phyloP scores from a whole-genome alignment of 1,140 invertebrate species.

The Sycobia sp. region DNA sequence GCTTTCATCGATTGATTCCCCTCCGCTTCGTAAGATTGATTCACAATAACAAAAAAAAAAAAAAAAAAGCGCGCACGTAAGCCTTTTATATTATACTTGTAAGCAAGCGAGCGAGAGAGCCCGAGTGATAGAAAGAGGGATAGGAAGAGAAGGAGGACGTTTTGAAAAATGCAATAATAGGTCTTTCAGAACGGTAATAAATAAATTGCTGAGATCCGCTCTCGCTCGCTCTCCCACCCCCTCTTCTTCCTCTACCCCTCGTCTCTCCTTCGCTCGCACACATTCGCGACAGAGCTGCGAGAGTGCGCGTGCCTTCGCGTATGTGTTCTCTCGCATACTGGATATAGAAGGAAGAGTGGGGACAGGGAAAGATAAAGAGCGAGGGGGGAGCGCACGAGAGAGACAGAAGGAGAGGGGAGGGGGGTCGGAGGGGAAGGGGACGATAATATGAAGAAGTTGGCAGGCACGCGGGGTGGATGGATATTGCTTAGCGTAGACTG shows the following conservation, averaged over 20 bases:
- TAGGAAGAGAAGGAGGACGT: conserved; percentile 39
- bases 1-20: conserved; percentile 27
- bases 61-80: conserved; percentile 32
- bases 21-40: conserved; percentile 22
- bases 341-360: too few species aligned
- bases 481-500: conserved; percentile 58
- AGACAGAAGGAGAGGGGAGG: conserved; percentile 25
- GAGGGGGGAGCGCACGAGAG: conserved; percentile 38
- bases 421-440: conserved; percentile 1
- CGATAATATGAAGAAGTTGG: conserved; percentile 58
- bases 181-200: conserved; percentile 58
- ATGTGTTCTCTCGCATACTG: too few species aligned
- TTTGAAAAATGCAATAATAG: conserved; percentile 61
- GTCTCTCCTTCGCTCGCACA: not conserved
- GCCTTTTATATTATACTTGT: conserved; percentile 26
- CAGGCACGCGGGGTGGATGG: conserved; percentile 57
- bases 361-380: too few species aligned
- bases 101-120: not conserved
- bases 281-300: too few species aligned
- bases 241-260: not conserved
- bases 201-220: conserved; percentile 60
- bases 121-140: too few species aligned
- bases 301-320: too few species aligned
- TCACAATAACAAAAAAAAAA: too few species aligned
- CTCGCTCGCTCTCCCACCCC: conserved; percentile 31